Percentiles rank a stretch among this genome's conserved stretches.
Conservation (phyloP, 1,140 invertebrate genomes). For the Cherax destructor region DNA sequence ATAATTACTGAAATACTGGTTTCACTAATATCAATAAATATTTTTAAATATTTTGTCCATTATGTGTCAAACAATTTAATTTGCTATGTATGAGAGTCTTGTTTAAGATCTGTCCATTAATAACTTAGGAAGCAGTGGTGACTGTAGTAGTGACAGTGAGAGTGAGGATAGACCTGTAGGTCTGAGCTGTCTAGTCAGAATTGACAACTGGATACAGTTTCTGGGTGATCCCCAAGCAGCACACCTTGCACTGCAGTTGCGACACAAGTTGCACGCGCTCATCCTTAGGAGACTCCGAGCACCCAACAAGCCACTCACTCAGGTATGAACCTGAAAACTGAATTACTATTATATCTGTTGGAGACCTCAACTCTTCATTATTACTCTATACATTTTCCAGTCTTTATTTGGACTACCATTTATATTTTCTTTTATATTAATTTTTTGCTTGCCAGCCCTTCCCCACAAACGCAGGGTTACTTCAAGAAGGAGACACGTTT, state of each 20-base stretch:
- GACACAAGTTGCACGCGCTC: slow-evolving; percentile 87
- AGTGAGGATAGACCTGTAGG: slow-evolving; percentile 81
- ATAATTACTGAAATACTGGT: too few species aligned
- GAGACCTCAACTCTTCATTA: not conserved
- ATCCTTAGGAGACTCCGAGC: slow-evolving; percentile 84
- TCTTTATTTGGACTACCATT: too few species aligned
- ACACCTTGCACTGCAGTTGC: slow-evolving; percentile 82
- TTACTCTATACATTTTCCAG: too few species aligned
- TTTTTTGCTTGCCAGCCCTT: too few species aligned
- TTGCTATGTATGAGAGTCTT: too few species aligned
- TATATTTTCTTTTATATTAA: too few species aligned
- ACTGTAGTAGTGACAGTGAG: slow-evolving; percentile 80
- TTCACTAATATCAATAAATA: too few species aligned
- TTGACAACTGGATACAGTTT: slow-evolving; percentile 90
- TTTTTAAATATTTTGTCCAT: too few species aligned
- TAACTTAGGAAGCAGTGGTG: slow-evolving; percentile 41
- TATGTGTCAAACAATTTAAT: too few species aligned
- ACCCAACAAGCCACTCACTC: slow-evolving; percentile 81
- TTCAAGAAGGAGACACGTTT: too few species aligned
- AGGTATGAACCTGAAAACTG: slow-evolving; percentile 68
- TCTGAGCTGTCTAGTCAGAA: slow-evolving; percentile 80
- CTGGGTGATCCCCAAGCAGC: slow-evolving; percentile 81
- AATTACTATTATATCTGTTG: not conserved
- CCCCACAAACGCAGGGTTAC: too few species aligned
- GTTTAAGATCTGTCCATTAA: too few species aligned